Base-by-base conservation (phyloP, 2,888 invertebrate species). In the Cylindroiulus punctatus region DNA sequence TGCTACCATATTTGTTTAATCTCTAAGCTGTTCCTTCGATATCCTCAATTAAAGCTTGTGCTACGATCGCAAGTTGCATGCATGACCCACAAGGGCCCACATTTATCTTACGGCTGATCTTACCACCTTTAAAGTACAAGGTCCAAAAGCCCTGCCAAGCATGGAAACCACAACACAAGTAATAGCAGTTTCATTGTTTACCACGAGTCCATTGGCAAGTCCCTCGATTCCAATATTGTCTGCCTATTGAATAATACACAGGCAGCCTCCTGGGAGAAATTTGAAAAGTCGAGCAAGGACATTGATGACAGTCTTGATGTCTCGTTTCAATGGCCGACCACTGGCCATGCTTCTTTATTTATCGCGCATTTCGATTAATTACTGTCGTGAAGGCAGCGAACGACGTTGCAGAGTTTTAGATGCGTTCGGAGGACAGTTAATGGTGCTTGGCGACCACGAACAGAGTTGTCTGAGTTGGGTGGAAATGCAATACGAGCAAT, bases 361-460 rank as follows among this genome's bases (percentile, higher is more conserved):
- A 65, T 65, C 65, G 65, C 65, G 26, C 65, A 65, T 65, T 65
- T 65, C 65, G 65, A 65, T 65, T 65, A 65, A 65, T 65, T 65
- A 65, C 65, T 65, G 65, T 65, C 65, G 26, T 65, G 65, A 65
- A 65, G 65, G 65, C 65, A 26, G 26, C 22, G n/a, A n/a, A 22
- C 57, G 22, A 57, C 57, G 14, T 47, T 47, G 14, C 52, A 52
- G 52, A 10, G 52, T 26, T 26, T 57, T 26, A 65, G 26, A 12
- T 65, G 65, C 65, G 26, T 26, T 12, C 65, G 26, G 26, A 65
- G 65, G 65, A 65, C 65, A 65, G 65, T 65, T 65, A 65, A 65
- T 65, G 65, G 65, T 12, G 65, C 65, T 26, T 22, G 26, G 26
- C 65, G 65, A 65, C 65, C 65, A 14, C 65, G 65, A 26, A 65